Evolutionary conservation across 2,113 vertebrate genomes (phyloP).

Genomic region (Corythaixoides concolor): DNA sequence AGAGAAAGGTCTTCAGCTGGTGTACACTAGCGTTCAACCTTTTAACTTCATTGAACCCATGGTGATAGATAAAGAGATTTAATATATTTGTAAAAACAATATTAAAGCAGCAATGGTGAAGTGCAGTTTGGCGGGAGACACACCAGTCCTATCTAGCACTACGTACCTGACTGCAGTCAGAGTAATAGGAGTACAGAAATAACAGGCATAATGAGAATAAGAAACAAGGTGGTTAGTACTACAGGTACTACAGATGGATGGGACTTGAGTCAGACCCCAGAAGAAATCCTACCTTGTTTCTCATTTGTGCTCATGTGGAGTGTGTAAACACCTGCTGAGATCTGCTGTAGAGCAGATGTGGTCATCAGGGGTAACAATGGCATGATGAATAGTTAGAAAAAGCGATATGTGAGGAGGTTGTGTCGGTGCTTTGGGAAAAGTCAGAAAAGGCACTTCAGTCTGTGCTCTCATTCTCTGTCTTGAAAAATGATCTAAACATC

Average conservation of each 20-base stretch:
- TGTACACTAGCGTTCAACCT: background rate
- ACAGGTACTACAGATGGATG: background rate
- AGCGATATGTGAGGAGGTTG: background rate
- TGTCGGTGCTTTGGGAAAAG: background rate
- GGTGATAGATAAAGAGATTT: background rate
- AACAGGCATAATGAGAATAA: background rate
- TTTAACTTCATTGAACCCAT: background rate
- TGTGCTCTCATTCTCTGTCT: background rate
- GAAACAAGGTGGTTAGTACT: background rate
- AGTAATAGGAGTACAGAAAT: background rate
- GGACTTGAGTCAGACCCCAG: background rate
- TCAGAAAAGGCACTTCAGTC: background rate
- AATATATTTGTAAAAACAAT: background rate
- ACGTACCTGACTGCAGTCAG: accelerated
- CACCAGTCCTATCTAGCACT: background rate
- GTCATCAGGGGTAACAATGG: background rate
- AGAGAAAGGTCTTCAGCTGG: background rate
- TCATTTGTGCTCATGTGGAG: background rate
- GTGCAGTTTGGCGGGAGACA: background rate
- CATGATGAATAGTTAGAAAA: background rate
- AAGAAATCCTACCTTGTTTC: background rate
- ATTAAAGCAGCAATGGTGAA: background rate
- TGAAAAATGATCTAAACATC: background rate
- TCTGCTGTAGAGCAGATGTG: background rate
- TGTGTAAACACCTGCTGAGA: background rate